phyloP scores from a whole-genome alignment of 1,140 invertebrate genomes.

The Helicoverpa zea region DNA sequence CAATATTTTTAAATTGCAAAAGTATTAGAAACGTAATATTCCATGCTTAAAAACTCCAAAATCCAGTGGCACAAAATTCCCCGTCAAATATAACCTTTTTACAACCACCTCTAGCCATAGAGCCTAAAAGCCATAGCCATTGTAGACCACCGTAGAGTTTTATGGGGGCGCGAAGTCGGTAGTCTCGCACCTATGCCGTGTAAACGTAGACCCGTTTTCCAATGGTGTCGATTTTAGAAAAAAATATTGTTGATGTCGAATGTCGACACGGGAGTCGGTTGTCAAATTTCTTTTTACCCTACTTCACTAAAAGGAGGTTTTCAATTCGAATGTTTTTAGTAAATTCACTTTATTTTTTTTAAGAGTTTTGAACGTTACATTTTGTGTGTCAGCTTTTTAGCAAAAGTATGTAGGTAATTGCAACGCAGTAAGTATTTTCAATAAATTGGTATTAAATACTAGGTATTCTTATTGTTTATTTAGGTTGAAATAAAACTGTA shows the following conservation, averaged over 20 bases:
- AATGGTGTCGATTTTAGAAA: conserved; percentile 52
- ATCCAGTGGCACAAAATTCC: conserved; percentile 4
- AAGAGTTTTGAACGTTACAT: no score
- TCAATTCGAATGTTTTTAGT: no score
- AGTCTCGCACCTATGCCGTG: conserved; percentile 52
- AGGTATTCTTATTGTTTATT: no score
- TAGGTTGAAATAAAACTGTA: no score
- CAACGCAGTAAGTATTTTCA: no score
- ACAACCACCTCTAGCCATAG: neutral
- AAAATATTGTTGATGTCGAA: neutral
- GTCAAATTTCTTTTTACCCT: neutral
- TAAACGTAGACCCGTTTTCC: conserved; percentile 46
- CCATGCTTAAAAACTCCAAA: neutral
- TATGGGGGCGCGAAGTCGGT: conserved; percentile 71
- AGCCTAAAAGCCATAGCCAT: neutral
- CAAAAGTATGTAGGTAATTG: no score
- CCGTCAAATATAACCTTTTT: conserved; percentile 18
- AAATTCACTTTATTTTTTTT: no score
- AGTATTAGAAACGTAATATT: no score
- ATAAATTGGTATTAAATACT: no score
- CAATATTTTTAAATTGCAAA: no score
- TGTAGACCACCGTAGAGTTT: conserved; percentile 67
- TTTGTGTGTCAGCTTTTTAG: no score
- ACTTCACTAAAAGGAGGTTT: neutral
- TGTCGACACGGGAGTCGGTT: no score